Percentiles rank a stretch among this genome's conserved stretches.
Evolutionary conservation across 2,888 invertebrate species (phyloP).

Genomic region (Ceraclea dissimilis): DNA sequence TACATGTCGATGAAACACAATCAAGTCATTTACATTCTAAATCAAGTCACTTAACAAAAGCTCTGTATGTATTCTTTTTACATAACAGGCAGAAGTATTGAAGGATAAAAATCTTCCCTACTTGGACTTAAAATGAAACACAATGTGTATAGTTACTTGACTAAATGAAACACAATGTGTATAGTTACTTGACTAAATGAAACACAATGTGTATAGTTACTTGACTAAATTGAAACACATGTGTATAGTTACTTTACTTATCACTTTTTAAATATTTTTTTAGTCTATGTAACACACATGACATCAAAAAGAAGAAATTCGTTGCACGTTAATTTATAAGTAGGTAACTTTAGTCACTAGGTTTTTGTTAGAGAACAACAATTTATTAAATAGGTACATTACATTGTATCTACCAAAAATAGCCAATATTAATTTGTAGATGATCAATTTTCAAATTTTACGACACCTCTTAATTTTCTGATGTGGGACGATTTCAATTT

Average conservation of each 20-base stretch:
- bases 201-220: too few species aligned
- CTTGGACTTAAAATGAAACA: too few species aligned
- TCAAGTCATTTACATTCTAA: conserved; percentile 1
- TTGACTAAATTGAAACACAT: background rate
- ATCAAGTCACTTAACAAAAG: conserved; percentile 1
- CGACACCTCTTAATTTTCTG: too few species aligned
- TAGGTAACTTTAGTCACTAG: background rate
- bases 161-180: background rate
- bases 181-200: background rate
- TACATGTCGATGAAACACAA: background rate
- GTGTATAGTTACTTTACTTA: background rate
- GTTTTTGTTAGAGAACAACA: too few species aligned
- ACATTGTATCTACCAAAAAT: too few species aligned
- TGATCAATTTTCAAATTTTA: too few species aligned
- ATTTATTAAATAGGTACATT: too few species aligned
- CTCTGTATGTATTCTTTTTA: background rate
- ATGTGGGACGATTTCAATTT: too few species aligned
- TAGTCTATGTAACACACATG: background rate
- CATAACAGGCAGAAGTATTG: background rate
- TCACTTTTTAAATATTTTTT: background rate
- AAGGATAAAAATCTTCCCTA: background rate
- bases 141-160: background rate
- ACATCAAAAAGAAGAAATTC: background rate
- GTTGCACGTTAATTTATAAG: background rate
- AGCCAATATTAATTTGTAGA: too few species aligned